Evolutionary conservation across 2,113 vertebrate species (phyloP), one percentile per base, ranked within the genome.

Genomic region (Sminthopsis crassicaudata): DNA sequence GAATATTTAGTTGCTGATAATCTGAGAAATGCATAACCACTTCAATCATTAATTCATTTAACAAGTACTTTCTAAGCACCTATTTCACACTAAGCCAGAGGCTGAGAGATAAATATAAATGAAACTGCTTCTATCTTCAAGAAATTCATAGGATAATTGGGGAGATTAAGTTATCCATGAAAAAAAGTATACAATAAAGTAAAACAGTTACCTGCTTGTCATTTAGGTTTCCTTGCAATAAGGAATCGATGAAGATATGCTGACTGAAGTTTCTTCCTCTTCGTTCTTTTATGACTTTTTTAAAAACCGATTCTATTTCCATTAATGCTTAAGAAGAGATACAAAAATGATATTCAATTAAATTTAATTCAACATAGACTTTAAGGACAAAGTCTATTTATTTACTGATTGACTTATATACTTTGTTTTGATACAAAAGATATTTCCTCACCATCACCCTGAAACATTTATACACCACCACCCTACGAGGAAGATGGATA

Each of bases 291-390:
- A 98, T 99, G 96, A 99, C 98, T 93, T 99, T 99, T 98, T 99
- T 99, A 97, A 99, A 98, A 97, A 98, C 96, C 4, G 98, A 98
- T 98, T 99, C 99, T 99, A 99, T 99, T 94, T 99, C 99, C 60
- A 97, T 96, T 95, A 99, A 98, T 84, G 99, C 99, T 99, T 98
- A 90, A 92, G 53, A 97, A 96, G 46, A 97, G 93, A 96, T 50
- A 97, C 95, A 97, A 97, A 96, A 94, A 94, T 51, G 16, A 96
- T 94, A 97, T 97, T 93, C 96, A 97, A 97, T 48, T 46, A 90
- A 27, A 76, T n/a, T 76, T n/a, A 76, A 76, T 76, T 76, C 60
- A 76, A n/a, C 3, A 76, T n/a, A 76, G 4, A 14, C 5, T 76
- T 76, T n/a, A 76, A 5, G 12, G 60, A 76, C 60, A n/a, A 76